Percentiles rank a stretch among this genome's conserved stretches.
Conservation (phyloP, 2,113 vertebrate genomes). For the Puma concolor region DNA sequence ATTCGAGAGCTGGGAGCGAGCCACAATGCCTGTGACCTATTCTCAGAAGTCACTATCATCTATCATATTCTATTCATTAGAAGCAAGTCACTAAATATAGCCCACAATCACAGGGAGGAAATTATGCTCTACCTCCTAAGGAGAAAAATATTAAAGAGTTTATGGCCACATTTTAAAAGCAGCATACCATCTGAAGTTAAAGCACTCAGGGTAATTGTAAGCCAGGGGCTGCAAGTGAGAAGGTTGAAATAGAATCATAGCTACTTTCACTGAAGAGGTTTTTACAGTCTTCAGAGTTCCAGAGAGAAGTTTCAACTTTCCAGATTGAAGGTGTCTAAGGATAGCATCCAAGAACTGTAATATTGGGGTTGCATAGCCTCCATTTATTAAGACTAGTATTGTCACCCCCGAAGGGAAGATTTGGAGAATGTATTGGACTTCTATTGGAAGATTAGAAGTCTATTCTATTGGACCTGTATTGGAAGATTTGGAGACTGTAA, state of each 20-base stretch:
- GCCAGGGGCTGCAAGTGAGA: not conserved
- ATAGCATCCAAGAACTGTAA: not conserved
- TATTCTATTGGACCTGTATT: too few relatives aligned
- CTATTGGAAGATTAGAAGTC: too few relatives aligned
- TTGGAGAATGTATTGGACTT: not conserved
- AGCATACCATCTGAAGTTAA: not conserved
- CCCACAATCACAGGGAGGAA: not conserved
- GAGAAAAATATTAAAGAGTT: not conserved
- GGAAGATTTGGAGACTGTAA: not conserved
- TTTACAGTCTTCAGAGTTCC: not conserved
- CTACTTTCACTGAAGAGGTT: not conserved
- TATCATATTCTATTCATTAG: conserved; percentile 13
- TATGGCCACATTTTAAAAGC: not conserved
- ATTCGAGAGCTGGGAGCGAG: not conserved
- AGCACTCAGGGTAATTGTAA: not conserved
- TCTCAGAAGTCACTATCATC: conserved; percentile 3
- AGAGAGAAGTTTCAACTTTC: not conserved
- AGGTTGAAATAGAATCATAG: not conserved
- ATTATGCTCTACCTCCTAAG: not conserved
- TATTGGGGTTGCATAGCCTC: not conserved
- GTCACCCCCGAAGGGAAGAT: not conserved
- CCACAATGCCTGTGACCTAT: not conserved
- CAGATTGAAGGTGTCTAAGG: not conserved
- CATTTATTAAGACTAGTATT: not conserved
- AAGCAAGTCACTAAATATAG: not conserved